Percentiles rank a stretch among this genome's conserved stretches.
phyloP scores from a whole-genome alignment of 2,797 vertebrate genomes.

The Diglossa cyanea region DNA sequence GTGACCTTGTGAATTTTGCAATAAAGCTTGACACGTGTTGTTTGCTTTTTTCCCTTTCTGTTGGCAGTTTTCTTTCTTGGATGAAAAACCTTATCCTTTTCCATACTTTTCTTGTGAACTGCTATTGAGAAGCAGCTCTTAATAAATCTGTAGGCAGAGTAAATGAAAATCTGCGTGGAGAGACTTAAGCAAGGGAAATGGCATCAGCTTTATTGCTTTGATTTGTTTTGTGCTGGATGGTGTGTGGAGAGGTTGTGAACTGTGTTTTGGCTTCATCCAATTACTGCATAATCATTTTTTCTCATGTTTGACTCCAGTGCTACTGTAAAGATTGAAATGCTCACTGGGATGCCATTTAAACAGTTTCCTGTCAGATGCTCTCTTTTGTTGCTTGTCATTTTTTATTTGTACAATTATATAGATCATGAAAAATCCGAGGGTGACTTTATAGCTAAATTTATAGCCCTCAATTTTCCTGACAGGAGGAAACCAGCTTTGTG shows the following conservation, averaged over 20 bases:
- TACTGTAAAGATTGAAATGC: conserved; percentile 29
- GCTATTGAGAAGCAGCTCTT: background rate
- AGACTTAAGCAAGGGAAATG: background rate
- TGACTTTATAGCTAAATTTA: conserved; percentile 54
- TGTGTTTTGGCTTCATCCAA: conserved; percentile 36
- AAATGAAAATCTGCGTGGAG: background rate
- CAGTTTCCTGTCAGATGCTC: conserved; percentile 23
- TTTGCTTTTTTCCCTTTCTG: background rate
- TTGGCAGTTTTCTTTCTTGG: background rate
- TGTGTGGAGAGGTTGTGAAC: conserved; percentile 15
- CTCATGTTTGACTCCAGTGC: background rate
- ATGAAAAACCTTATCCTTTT: background rate
- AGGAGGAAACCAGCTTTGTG: conserved; percentile 22
- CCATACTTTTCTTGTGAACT: background rate
- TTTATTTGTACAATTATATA: conserved; percentile 59
- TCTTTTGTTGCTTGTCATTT: conserved; percentile 47
- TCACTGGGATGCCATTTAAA: background rate
- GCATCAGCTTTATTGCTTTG: conserved; percentile 9
- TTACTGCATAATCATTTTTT: conserved; percentile 25
- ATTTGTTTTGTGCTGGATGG: background rate
- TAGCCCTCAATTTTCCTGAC: conserved; percentile 15
- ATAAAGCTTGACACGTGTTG: background rate
- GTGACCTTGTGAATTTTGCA: background rate
- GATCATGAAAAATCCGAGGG: conserved; percentile 38
- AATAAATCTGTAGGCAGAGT: background rate